A percentile compares a stretch with the other conserved stretches of the same genome.
These are phyloP conservation scores for Mnemiopsis leidyi DNA, from an alignment of 37 sponge, comb jelly and placozoan species.

Conservation along the genomic window DNA sequence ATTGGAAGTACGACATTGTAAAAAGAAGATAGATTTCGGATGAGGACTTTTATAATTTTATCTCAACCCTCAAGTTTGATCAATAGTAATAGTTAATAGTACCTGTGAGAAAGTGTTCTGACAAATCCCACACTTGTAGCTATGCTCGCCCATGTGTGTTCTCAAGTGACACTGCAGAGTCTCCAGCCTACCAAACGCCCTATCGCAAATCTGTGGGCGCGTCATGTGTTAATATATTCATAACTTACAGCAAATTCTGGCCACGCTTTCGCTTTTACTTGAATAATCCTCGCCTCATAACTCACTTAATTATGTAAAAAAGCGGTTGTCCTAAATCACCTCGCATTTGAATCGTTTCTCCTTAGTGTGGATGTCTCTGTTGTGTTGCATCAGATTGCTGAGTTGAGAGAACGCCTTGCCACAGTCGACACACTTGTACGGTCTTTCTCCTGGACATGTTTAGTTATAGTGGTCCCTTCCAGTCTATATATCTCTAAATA, in stretches of 20 bases:
- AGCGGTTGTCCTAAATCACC: too few relatives aligned
- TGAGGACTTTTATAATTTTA: background rate
- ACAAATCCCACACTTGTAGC: conserved; percentile 28
- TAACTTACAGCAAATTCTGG: too few relatives aligned
- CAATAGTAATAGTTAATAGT: background rate
- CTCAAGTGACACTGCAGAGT: conserved; percentile 52
- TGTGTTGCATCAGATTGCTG: conserved; percentile 58
- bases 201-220: conserved; percentile 50
- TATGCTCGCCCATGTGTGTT: background rate
- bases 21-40: too few relatives aligned
- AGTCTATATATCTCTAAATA: too few relatives aligned
- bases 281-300: too few relatives aligned
- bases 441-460: conserved; percentile 54
- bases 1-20: too few relatives aligned
- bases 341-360: conserved; percentile 59
- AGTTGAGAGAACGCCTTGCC: conserved; percentile 64
- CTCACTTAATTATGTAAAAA: too few relatives aligned
- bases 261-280: too few relatives aligned
- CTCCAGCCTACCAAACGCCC: conserved; percentile 47
- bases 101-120: conserved; percentile 44
- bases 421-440: conserved; percentile 64
- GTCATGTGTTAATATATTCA: too few relatives aligned
- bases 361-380: conserved; percentile 64
- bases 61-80: background rate
- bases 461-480: too few relatives aligned